A percentile compares a stretch with the other conserved stretches of the same genome.
Conservation (phyloP, 2,113 vertebrate species). For the Bos taurus region ARS-UCD2.0 NC_037339.1:52703501-52704000, state of each 20-base stretch:
- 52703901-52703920: conserved; percentile 7
- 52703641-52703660: background rate
- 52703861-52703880: background rate
- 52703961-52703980: background rate
- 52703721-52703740: background rate
- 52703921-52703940: background rate
- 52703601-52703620: background rate
- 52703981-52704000: background rate
- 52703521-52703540: background rate
- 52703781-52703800: background rate
- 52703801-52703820: background rate
- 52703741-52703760: background rate
- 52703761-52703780: background rate
- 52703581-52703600: background rate
- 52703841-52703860: background rate
- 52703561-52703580: background rate
- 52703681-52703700: background rate
- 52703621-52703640: background rate
- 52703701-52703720: background rate
- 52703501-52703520: background rate
- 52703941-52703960: background rate
- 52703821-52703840: background rate
- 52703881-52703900: background rate
- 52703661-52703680: background rate
- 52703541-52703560: background rate